Evolutionary conservation across 2,797 vertebrate species (phyloP).

Genomic region (Gallinago nigripennis): DNA sequence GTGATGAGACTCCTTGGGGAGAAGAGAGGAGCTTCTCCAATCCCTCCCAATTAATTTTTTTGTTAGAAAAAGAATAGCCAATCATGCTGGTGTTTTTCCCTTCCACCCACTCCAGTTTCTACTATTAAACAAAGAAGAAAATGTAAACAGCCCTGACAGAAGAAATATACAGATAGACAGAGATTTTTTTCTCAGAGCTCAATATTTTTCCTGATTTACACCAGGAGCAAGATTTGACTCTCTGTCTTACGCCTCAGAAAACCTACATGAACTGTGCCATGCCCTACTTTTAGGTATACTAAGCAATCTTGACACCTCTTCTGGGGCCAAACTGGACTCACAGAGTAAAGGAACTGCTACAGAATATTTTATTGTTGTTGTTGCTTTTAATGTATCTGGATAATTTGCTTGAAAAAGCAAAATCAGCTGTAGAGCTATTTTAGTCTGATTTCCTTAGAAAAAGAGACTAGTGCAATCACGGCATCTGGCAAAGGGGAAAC

Average conservation of each 20-base stretch:
- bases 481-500: conserved; percentile 5
- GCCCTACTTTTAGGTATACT: background rate
- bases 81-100: background rate
- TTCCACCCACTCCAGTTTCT: background rate
- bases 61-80: background rate
- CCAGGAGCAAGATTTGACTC: background rate
- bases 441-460: background rate
- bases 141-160: conserved; percentile 13
- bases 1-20: background rate
- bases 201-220: background rate
- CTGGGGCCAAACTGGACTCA: background rate
- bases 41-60: background rate
- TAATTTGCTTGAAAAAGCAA: background rate
- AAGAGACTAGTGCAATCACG: background rate
- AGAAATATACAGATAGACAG: background rate
- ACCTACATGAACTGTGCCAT: background rate
- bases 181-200: background rate
- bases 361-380: background rate
- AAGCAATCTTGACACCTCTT: background rate
- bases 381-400: background rate
- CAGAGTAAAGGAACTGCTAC: background rate
- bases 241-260: background rate
- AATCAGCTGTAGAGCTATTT: background rate
- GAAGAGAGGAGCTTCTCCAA: background rate
- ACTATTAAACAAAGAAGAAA: conserved; percentile 15